Evolutionary conservation across 2,113 vertebrate genomes (phyloP).

Genomic region (Salvelinus namaycush): DNA sequence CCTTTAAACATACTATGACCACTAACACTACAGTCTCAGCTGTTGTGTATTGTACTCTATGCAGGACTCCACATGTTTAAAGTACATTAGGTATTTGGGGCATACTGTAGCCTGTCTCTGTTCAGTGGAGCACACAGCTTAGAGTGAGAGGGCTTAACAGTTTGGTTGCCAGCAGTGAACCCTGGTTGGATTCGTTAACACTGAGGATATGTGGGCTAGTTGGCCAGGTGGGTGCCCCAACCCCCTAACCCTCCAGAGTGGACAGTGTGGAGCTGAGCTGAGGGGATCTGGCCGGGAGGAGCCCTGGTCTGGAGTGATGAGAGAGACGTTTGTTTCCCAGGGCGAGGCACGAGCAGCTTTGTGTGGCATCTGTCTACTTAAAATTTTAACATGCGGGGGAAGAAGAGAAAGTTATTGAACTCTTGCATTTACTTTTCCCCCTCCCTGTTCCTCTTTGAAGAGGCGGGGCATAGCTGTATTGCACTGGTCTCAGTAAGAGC

Average conservation of each 20-base stretch:
- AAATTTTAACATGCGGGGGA: constrained; percentile 71
- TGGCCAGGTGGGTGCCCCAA: constrained; percentile 51
- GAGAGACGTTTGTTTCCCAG: constrained; percentile 75
- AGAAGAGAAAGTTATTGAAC: constrained; percentile 64
- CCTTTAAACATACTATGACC: too few relatives aligned
- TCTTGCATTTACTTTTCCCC: constrained; percentile 44
- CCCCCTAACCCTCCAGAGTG: constrained; percentile 35
- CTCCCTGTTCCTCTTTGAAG: constrained; percentile 14
- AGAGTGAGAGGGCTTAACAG: neutral
- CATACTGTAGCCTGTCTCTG: too few relatives aligned
- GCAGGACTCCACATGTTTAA: too few relatives aligned
- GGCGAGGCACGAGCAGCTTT: constrained; percentile 78
- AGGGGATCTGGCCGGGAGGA: constrained; percentile 46
- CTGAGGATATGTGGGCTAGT: constrained; percentile 16
- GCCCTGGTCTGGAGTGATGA: constrained; percentile 56
- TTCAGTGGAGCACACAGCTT: neutral
- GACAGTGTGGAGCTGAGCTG: constrained; percentile 31
- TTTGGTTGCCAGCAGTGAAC: neutral
- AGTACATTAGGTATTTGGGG: too few relatives aligned
- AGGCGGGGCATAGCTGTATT: constrained; percentile 15
- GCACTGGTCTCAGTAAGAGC: constrained; percentile 30
- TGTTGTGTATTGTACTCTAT: too few relatives aligned
- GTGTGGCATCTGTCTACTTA: constrained; percentile 82
- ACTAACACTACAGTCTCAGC: too few relatives aligned
- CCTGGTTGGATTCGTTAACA: neutral